Evolutionary conservation across 2,797 vertebrate species (phyloP).

Genomic region (Myotis daubentonii): DNA sequence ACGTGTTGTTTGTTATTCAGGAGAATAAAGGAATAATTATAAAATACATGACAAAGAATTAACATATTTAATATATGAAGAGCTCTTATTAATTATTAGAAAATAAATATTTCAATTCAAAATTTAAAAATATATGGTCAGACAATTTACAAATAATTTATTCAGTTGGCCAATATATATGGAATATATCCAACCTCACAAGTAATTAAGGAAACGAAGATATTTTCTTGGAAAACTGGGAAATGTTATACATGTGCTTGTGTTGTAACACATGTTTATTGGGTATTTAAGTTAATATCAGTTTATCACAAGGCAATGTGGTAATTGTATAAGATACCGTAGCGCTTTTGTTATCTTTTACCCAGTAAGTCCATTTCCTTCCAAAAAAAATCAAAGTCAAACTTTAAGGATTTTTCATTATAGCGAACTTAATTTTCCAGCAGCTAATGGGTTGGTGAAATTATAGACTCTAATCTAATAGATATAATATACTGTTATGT

Average conservation of each 20-base stretch:
- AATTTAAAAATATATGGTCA: constrained; percentile 1
- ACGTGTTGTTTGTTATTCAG: not conserved
- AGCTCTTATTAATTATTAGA: not conserved
- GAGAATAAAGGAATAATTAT: constrained; percentile 58
- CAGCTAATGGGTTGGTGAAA: not conserved
- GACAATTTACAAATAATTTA: constrained; percentile 6
- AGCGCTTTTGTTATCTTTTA: constrained; percentile 25
- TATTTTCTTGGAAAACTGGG: not conserved
- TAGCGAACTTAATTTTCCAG: constrained; percentile 37
- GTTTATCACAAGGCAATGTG: not conserved
- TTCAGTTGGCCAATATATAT: not conserved
- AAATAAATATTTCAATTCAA: constrained; percentile 44
- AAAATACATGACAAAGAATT: constrained; percentile 23
- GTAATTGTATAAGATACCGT: not conserved
- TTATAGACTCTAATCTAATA: not conserved
- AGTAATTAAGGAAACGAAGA: not conserved
- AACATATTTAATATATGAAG: not conserved
- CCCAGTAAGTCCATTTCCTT: not conserved
- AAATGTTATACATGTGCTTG: not conserved
- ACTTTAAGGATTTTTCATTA: constrained; percentile 9
- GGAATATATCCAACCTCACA: not conserved
- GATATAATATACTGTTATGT: not conserved
- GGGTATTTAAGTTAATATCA: not conserved
- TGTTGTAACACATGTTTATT: not conserved
- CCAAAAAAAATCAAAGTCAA: not conserved